These are phyloP conservation scores for Anniella stebbinsi DNA, from an alignment of 2,797 vertebrate species.

Conservation along the genomic window DNA sequence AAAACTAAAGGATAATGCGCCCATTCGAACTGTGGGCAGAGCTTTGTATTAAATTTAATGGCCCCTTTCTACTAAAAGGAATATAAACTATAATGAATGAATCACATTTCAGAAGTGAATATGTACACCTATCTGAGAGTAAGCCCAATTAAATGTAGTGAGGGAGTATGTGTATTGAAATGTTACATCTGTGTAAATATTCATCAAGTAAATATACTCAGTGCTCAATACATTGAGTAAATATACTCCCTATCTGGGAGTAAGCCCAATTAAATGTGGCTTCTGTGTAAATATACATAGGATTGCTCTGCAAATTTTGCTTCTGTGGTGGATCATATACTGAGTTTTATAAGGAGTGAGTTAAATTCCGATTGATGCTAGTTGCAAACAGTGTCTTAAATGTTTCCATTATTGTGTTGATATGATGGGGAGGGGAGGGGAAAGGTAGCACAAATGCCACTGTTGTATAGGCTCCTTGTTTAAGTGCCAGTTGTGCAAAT, in stretches of 20 bases:
- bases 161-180: too few species aligned
- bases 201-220: too few species aligned
- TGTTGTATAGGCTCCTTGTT: neutral
- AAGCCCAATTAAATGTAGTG: neutral
- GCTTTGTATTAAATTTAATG: neutral
- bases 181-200: too few species aligned
- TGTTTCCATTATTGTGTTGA: neutral
- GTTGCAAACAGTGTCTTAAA: neutral
- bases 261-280: neutral
- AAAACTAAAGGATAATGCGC: neutral
- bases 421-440: neutral
- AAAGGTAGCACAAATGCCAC: neutral
- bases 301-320: neutral
- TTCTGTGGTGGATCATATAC: neutral
- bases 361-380: neutral
- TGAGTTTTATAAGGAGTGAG: neutral
- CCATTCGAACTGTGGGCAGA: neutral
- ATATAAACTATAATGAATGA: neutral
- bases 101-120: neutral
- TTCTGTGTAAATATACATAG: neutral
- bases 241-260: neutral
- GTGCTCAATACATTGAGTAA: too few species aligned
- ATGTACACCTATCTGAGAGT: neutral
- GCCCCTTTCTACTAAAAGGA: neutral
- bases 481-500: neutral